Conservation (phyloP, 2,888 invertebrate species). For the Cerceris rybyensis region DNA sequence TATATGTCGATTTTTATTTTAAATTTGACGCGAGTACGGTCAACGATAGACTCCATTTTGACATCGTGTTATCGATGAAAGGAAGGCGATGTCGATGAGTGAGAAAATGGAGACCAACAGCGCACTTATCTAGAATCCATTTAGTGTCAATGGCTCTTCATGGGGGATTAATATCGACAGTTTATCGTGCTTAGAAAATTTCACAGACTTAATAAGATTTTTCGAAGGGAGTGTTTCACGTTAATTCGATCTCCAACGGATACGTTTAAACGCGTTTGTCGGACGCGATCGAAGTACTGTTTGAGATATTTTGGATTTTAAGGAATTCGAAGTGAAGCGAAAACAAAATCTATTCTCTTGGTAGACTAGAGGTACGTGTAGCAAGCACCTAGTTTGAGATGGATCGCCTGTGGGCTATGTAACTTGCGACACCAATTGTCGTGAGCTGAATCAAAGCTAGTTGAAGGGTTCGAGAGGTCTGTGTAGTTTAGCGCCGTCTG, state of each 20-base stretch:
- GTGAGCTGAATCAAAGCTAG: constrained; percentile 71
- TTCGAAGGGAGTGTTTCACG: too few species aligned
- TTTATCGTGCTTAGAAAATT: too few species aligned
- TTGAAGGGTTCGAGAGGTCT: constrained; percentile 58
- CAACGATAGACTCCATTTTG: too few species aligned
- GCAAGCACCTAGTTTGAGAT: constrained; percentile 37
- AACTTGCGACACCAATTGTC: constrained; percentile 73
- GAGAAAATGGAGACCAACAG: too few species aligned
- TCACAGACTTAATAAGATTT: too few species aligned
- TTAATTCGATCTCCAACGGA: background rate
- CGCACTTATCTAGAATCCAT: too few species aligned
- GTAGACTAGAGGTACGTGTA: background rate
- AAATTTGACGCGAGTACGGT: too few species aligned
- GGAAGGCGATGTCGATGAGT: background rate
- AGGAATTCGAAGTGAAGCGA: constrained; percentile 48
- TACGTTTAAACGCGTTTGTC: background rate
- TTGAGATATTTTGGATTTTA: constrained; percentile 15
- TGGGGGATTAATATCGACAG: too few species aligned
- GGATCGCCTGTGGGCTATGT: constrained; percentile 69
- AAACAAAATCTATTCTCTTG: constrained; percentile 46
- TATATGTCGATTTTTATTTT: too few species aligned
- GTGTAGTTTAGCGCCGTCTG: constrained; percentile 66
- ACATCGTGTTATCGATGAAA: too few species aligned
- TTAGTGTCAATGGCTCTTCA: too few species aligned
- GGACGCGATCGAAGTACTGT: background rate